Evolutionary conservation across 2,888 invertebrate genomes (phyloP).

Genomic region (Agrilus biguttatus): DNA sequence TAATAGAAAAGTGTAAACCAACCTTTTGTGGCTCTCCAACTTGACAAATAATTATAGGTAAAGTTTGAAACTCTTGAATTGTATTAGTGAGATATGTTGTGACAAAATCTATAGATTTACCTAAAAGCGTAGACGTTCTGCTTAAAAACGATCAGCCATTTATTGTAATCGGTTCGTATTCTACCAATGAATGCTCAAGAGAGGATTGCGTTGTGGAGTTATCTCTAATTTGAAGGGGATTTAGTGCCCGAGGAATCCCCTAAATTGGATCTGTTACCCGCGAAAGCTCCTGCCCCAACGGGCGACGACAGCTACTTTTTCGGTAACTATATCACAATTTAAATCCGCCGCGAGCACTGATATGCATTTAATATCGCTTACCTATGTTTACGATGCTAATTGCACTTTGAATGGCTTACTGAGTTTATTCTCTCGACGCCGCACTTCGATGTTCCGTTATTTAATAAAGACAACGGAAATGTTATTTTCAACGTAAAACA

Average conservation of each 20-base stretch:
- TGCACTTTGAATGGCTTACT: not conserved
- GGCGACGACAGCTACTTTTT: slow-evolving; percentile 21
- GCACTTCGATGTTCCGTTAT: not conserved
- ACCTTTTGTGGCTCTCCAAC: too few species aligned
- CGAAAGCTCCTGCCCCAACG: slow-evolving; percentile 7
- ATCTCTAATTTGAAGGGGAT: slow-evolving; percentile 43
- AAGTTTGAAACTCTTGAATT: too few species aligned
- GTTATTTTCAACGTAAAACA: too few species aligned
- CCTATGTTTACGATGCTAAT: not conserved
- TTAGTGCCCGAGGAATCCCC: slow-evolving; percentile 39
- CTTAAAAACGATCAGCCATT: slow-evolving; percentile 1
- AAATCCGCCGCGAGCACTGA: slow-evolving; percentile 5
- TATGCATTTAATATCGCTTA: not conserved
- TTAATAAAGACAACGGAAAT: not conserved
- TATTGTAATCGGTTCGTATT: too few species aligned
- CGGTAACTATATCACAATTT: slow-evolving; percentile 12
- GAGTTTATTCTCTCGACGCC: slow-evolving; percentile 1
- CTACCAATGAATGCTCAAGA: slow-evolving; percentile 28
- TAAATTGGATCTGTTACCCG: slow-evolving; percentile 35
- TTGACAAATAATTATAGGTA: too few species aligned
- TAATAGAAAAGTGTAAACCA: too few species aligned
- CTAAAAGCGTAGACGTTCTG: too few species aligned
- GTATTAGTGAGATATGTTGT: too few species aligned
- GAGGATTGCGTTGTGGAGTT: slow-evolving; percentile 33
- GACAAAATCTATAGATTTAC: too few species aligned